phyloP scores from a whole-genome alignment of 1,140 invertebrate genomes.

The Holcopasites calliopsidis region DNA sequence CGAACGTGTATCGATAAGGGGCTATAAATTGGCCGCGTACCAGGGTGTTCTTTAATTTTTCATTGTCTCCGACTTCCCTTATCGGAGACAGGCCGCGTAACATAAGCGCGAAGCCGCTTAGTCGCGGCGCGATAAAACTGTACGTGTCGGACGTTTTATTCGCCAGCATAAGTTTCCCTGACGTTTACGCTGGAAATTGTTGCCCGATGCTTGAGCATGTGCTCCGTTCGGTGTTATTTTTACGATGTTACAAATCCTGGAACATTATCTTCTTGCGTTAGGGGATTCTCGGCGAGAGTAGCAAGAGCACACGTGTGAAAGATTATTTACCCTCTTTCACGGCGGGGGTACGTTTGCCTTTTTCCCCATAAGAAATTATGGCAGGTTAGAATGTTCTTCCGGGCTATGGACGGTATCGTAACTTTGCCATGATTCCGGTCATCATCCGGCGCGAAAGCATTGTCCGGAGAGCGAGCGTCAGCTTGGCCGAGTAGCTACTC shows the following conservation, averaged over 20 bases:
- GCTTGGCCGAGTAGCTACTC: background rate
- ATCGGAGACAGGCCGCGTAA: background rate
- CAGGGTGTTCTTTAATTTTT: constrained; percentile 1
- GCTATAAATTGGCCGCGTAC: constrained; percentile 1
- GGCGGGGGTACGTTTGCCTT: background rate
- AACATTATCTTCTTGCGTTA: too few relatives aligned
- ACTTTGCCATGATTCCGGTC: background rate
- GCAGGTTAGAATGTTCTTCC: background rate
- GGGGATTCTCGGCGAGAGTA: too few relatives aligned
- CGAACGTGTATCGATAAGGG: constrained; percentile 2
- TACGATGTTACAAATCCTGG: too few relatives aligned
- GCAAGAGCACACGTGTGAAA: background rate
- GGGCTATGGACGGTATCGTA: background rate
- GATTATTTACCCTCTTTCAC: background rate
- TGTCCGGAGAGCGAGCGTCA: background rate
- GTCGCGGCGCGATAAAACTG: background rate
- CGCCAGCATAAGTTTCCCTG: too few relatives aligned
- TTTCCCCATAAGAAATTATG: background rate
- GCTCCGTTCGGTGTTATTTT: background rate
- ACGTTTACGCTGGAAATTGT: background rate
- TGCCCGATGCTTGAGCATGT: too few relatives aligned
- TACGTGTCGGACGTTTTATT: background rate
- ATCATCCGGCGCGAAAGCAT: background rate
- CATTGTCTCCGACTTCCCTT: constrained; percentile 1
- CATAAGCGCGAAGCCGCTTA: background rate